These are phyloP conservation scores for Blennius ocellaris DNA, from an alignment of 2,113 vertebrate genomes.

Conservation along the genomic window DNA sequence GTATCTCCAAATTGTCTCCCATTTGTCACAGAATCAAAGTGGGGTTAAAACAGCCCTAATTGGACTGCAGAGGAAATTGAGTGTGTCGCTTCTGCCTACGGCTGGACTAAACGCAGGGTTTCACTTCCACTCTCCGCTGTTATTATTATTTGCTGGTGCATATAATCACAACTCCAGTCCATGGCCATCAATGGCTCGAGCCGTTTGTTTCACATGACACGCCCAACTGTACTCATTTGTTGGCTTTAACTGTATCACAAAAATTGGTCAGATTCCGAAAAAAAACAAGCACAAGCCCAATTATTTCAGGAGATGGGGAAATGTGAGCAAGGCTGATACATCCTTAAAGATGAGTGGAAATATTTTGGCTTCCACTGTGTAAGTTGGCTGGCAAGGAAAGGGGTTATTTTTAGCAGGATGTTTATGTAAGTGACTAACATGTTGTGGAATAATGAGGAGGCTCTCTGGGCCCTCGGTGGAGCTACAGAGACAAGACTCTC, in stretches of 20 bases:
- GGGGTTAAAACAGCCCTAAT: conserved; percentile 69
- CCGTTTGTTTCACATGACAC: conserved; percentile 24
- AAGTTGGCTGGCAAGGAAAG: conserved; percentile 68
- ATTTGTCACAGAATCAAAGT: conserved; percentile 72
- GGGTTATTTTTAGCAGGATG: conserved; percentile 78
- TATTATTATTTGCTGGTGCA: background rate
- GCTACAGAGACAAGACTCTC: conserved; percentile 73
- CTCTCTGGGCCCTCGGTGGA: conserved; percentile 68
- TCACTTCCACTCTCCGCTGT: conserved; percentile 20
- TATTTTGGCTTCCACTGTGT: conserved; percentile 59
- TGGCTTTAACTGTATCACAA: conserved; percentile 31
- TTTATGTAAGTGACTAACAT: conserved; percentile 81
- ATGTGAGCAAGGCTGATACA: conserved; percentile 19
- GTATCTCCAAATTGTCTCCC: conserved; percentile 65
- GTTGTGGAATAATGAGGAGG: conserved; percentile 81
- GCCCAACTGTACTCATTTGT: conserved; percentile 39
- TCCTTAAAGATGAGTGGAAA: conserved; percentile 54
- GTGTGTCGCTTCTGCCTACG: conserved; percentile 51
- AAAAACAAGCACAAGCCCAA: conserved; percentile 52
- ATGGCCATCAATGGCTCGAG: background rate
- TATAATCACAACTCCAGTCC: conserved; percentile 33
- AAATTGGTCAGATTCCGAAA: conserved; percentile 41
- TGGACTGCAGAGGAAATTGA: conserved; percentile 60
- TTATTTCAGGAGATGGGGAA: conserved; percentile 58
- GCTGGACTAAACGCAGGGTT: conserved; percentile 39